phyloP scores from a whole-genome alignment of 1,140 invertebrate species.

The Macrotrachela quadricornifera region DNA sequence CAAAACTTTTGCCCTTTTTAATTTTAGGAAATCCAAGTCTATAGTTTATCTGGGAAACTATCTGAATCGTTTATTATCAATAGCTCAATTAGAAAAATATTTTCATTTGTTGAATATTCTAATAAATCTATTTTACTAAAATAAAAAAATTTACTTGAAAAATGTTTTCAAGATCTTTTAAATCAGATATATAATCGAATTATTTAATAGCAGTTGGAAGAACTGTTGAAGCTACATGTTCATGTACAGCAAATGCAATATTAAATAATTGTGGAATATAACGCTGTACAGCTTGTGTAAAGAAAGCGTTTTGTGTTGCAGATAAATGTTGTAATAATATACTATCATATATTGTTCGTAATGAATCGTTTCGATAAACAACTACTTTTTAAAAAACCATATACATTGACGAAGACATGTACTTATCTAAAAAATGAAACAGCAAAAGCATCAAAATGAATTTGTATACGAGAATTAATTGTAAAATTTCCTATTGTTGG shows the following conservation, averaged over 20 bases:
- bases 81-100: no score
- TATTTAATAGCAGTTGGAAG: background rate
- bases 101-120: no score
- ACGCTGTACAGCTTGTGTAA: background rate
- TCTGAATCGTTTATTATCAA: no score
- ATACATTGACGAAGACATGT: background rate
- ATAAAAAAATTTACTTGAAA: background rate
- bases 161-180: background rate
- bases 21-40: no score
- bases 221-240: background rate
- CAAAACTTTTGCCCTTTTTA: no score
- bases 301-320: background rate
- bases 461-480: slow-evolving; percentile 21
- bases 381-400: background rate
- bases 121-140: no score
- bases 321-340: background rate
- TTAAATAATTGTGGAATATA: background rate
- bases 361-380: background rate
- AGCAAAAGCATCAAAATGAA: slow-evolving; percentile 18
- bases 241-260: background rate
- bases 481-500: slow-evolving; percentile 19
- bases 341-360: background rate
- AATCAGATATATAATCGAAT: background rate
- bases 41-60: no score
- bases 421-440: background rate